Conservation (phyloP, 1,140 invertebrate species). For the Trachelipus rathkii region DNA sequence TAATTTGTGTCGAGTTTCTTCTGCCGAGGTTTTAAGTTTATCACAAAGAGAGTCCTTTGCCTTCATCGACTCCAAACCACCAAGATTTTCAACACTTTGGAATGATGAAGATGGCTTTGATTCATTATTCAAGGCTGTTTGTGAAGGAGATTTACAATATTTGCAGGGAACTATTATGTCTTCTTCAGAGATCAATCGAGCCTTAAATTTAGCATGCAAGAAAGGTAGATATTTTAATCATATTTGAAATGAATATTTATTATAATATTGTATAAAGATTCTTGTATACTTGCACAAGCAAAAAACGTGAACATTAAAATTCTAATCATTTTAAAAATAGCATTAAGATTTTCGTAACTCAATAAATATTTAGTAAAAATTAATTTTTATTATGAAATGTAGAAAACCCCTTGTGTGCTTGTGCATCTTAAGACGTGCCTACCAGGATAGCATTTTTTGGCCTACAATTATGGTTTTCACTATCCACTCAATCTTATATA, state of each 20-base stretch:
- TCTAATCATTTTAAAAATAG: not conserved
- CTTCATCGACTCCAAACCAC: not conserved
- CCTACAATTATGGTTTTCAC: no score
- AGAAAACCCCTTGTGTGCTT: not conserved
- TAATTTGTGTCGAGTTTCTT: not conserved
- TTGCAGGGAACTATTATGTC: not conserved
- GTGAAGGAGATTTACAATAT: not conserved
- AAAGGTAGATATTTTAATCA: not conserved
- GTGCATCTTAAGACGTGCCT: no score
- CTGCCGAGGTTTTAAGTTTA: not conserved
- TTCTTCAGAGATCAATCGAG: not conserved
- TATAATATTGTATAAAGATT: not conserved
- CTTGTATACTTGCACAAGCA: not conserved
- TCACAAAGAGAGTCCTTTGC: not conserved
- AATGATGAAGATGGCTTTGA: not conserved
- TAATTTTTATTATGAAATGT: not conserved
- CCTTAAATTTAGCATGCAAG: not conserved
- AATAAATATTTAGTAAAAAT: not conserved
- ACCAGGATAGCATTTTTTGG: no score
- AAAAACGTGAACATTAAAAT: not conserved
- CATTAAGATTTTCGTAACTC: not conserved
- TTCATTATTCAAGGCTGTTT: not conserved
- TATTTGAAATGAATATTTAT: no score
- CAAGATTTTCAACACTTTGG: not conserved
- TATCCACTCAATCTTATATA: no score